Evolutionary conservation across 1,140 invertebrate species (phyloP).

Genomic region (Eumaeus atala): DNA sequence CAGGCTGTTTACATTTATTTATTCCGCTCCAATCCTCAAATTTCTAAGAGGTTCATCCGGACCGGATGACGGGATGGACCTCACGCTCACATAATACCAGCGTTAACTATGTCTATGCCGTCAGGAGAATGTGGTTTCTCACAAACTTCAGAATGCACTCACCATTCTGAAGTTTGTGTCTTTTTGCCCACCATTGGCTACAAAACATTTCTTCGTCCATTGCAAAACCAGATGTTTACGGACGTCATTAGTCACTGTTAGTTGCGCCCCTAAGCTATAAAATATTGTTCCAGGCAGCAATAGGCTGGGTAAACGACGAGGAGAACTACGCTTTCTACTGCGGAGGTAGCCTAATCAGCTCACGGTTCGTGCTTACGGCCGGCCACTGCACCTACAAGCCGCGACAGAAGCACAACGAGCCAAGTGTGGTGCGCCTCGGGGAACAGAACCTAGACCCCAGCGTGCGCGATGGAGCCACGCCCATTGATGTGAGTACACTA

Average conservation of each 20-base stretch:
- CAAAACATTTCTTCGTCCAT: too few relatives aligned
- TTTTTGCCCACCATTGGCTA: too few relatives aligned
- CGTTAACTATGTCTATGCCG: too few relatives aligned
- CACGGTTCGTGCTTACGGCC: slow-evolving; percentile 46
- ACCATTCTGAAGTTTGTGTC: too few relatives aligned
- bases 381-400: slow-evolving; percentile 42
- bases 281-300: slow-evolving; percentile 40
- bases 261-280: too few relatives aligned
- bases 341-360: slow-evolving; percentile 52
- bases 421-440: slow-evolving; percentile 51
- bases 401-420: slow-evolving; percentile 22
- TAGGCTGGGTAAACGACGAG: slow-evolving; percentile 45
- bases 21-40: too few relatives aligned
- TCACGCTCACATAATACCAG: slow-evolving; percentile 28
- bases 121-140: slow-evolving; percentile 47
- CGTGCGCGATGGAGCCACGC: slow-evolving; percentile 45
- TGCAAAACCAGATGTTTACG: too few relatives aligned
- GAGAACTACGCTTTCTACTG: slow-evolving; percentile 44
- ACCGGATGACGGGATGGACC: too few relatives aligned
- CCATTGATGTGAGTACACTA: slow-evolving; percentile 47
- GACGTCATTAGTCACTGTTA: too few relatives aligned
- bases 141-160: too few relatives aligned
- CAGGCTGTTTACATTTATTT: not conserved
- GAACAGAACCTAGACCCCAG: slow-evolving; percentile 51
- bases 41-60: too few relatives aligned